Conservation (phyloP, 2,797 vertebrate species). For the Myoxocephalus aenaeus region DNA sequence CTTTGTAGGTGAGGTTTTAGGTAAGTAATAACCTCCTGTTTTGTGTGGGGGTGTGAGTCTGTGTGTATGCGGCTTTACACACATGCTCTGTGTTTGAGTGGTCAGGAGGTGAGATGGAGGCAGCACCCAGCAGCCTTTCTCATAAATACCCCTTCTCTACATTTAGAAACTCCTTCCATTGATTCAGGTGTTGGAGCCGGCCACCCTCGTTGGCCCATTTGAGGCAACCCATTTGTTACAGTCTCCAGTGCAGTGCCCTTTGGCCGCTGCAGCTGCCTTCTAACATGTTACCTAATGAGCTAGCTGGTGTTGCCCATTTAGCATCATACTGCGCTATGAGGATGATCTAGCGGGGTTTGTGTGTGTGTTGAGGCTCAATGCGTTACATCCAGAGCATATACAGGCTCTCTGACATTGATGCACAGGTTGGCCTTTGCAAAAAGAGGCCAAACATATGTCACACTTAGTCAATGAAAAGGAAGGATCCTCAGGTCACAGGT, state of each 20-base stretch:
- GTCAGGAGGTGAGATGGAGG: slow-evolving; percentile 18
- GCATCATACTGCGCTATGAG: slow-evolving; percentile 34
- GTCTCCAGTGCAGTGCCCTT: slow-evolving; percentile 59
- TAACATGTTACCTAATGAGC: slow-evolving; percentile 66
- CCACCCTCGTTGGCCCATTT: slow-evolving; percentile 58
- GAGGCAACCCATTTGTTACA: slow-evolving; percentile 60
- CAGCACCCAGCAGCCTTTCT: slow-evolving; percentile 20
- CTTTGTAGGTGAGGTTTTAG: slow-evolving; percentile 18
- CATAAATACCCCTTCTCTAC: slow-evolving; percentile 22
- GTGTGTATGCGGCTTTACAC: slow-evolving; percentile 15
- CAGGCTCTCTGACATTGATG: slow-evolving; percentile 62
- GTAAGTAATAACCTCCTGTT: slow-evolving; percentile 51
- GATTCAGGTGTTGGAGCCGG: slow-evolving; percentile 50
- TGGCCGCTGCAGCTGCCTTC: slow-evolving; percentile 57
- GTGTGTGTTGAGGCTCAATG: slow-evolving; percentile 15
- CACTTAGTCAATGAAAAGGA: slow-evolving; percentile 26
- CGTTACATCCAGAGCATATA: slow-evolving; percentile 46
- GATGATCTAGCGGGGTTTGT: slow-evolving; percentile 29
- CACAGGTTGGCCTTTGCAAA: slow-evolving; percentile 73
- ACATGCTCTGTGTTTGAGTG: slow-evolving; percentile 19
- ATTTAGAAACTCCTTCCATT: slow-evolving; percentile 38
- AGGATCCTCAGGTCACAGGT: slow-evolving; percentile 44
- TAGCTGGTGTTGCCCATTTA: slow-evolving; percentile 45
- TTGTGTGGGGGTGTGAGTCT: too few species aligned
- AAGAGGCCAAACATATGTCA: slow-evolving; percentile 62